These are phyloP conservation scores for Macrotrachela quadricornifera DNA, from an alignment of 1,140 invertebrate genomes.

Conservation along the genomic window DNA sequence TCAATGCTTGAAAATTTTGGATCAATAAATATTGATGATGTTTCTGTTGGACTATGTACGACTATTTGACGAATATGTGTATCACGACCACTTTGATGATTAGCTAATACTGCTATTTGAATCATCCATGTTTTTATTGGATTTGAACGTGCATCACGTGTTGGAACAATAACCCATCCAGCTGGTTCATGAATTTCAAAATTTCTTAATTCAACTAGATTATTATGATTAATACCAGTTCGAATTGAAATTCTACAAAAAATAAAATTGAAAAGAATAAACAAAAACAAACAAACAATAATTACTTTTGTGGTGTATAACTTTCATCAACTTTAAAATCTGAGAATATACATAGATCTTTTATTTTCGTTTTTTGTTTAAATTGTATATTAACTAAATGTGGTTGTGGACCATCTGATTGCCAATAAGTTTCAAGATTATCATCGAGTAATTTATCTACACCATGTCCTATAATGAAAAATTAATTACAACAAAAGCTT, in stretches of 20 bases:
- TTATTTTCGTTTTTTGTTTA: conserved; percentile 73
- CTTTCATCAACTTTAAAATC: conserved; percentile 96
- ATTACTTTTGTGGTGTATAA: conserved; percentile 52
- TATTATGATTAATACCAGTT: conserved; percentile 85
- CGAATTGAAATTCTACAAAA: conserved; percentile 56
- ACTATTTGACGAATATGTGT: conserved; percentile 92
- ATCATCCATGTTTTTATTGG: conserved; percentile 12
- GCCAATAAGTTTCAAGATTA: conserved; percentile 91
- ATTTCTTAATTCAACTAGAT: conserved; percentile 85
- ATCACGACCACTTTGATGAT: conserved; percentile 93
- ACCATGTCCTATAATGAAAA: conserved; percentile 54
- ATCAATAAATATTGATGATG: conserved; percentile 4
- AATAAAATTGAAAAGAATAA: no score
- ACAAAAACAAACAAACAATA: no score
- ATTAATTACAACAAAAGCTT: no score
- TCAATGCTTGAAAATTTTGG: conserved; percentile 7
- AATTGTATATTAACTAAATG: conserved; percentile 96
- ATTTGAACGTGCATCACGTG: conserved; percentile 19
- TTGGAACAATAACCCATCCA: conserved; percentile 78
- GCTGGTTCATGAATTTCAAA: conserved; percentile 76
- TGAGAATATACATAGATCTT: conserved; percentile 83
- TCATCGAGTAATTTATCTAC: conserved; percentile 86
- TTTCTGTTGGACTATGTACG: conserved; percentile 46
- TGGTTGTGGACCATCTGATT: conserved; percentile 89
- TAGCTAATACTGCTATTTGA: conserved; percentile 45